phyloP scores from a whole-genome alignment of 2,888 invertebrate species.

The Proisotoma minuta region DNA sequence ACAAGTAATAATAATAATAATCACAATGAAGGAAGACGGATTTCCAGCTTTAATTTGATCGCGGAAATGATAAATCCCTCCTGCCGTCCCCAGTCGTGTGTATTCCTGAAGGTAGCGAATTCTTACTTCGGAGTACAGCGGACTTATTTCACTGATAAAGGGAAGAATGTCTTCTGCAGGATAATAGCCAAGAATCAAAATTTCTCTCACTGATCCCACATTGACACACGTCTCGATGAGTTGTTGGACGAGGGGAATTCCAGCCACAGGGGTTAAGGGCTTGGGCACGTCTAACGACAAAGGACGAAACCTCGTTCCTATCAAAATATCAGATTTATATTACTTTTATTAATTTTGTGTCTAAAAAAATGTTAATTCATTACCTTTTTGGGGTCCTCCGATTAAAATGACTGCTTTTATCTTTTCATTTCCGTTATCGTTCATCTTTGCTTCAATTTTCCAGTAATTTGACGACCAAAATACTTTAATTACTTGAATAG shows the following conservation, averaged over 20 bases:
- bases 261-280: constrained; percentile 94
- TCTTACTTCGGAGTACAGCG: constrained; percentile 66
- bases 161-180: constrained; percentile 75
- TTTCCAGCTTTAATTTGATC: constrained; percentile 86
- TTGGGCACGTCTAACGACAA: constrained; percentile 95
- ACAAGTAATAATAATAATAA: constrained; percentile 74
- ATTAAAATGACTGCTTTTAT: constrained; percentile 84
- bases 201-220: constrained; percentile 76
- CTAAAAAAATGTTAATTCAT: not conserved
- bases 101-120: constrained; percentile 95
- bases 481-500: too few relatives aligned
- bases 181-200: constrained; percentile 91
- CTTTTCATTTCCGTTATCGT: constrained; percentile 52
- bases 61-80: constrained; percentile 93
- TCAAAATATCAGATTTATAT: not conserved
- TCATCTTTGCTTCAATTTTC: not conserved
- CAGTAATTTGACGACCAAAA: too few relatives aligned
- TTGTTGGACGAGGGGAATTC: constrained; percentile 91
- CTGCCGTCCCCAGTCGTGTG: constrained; percentile 88
- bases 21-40: constrained; percentile 84
- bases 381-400: constrained; percentile 92
- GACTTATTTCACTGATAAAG: constrained; percentile 81
- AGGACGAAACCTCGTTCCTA: constrained; percentile 95
- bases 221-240: constrained; percentile 89
- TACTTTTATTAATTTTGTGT: not conserved